A percentile compares a stretch with the other conserved stretches of the same genome.
phyloP scores from a whole-genome alignment of 2,888 invertebrate genomes.

The Pseudolycoriella hygida region DNA sequence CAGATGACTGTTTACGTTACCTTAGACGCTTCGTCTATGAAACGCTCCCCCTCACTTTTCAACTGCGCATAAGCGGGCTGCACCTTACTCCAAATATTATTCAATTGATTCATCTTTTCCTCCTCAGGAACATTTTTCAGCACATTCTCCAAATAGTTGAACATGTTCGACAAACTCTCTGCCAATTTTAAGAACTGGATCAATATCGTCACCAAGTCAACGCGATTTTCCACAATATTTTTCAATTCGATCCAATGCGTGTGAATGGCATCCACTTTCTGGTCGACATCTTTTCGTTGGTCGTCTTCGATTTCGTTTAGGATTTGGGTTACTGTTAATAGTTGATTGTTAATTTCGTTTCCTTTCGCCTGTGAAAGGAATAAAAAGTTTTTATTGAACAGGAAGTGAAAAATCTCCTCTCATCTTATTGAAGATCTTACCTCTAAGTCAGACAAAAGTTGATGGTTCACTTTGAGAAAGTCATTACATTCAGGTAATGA shows the following conservation, averaged over 20 bases:
- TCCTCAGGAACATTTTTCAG: constrained; percentile 37
- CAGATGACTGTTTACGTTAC: too few species aligned
- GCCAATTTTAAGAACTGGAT: constrained; percentile 55
- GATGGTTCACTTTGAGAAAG: constrained; percentile 54
- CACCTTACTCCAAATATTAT: constrained; percentile 38
- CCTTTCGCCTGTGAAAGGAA: constrained; percentile 37
- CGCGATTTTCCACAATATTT: constrained; percentile 39
- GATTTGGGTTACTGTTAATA: constrained; percentile 42
- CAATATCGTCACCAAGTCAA: constrained; percentile 46
- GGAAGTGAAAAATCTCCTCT: neutral
- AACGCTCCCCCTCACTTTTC: constrained; percentile 45
- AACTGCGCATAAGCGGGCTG: constrained; percentile 45
- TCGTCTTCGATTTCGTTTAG: constrained; percentile 44
- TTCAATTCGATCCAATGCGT: constrained; percentile 45
- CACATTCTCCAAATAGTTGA: constrained; percentile 44
- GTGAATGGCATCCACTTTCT: constrained; percentile 42
- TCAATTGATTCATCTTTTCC: constrained; percentile 30
- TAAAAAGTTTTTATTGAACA: constrained; percentile 6
- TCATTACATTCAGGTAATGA: constrained; percentile 45
- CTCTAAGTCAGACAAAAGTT: constrained; percentile 53
- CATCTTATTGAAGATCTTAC: constrained; percentile 21
- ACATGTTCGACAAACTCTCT: constrained; percentile 42
- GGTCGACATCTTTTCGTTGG: constrained; percentile 41
- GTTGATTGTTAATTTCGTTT: constrained; percentile 44
- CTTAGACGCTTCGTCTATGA: constrained; percentile 40